Percentiles rank a stretch among this genome's conserved stretches.
Conservation (phyloP, 2,797 vertebrate genomes). For the Xiphophorus birchmanni region DNA sequence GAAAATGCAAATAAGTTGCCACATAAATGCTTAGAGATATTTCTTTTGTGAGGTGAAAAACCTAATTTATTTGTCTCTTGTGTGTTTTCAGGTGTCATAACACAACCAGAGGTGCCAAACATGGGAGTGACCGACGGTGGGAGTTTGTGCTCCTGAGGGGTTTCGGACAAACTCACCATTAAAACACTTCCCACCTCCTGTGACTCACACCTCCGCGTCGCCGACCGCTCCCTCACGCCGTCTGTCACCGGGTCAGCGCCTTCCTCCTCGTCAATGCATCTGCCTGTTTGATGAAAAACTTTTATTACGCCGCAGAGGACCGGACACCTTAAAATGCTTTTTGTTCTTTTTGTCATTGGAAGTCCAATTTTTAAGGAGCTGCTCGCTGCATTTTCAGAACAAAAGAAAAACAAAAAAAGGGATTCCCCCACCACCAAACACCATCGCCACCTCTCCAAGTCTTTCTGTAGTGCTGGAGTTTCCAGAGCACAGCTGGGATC, state of each 20-base stretch:
- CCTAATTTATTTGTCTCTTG: slow-evolving; percentile 65
- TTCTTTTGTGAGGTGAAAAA: not conserved
- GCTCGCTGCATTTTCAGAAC: slow-evolving; percentile 34
- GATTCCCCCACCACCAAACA: slow-evolving; percentile 13
- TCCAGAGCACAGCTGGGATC: slow-evolving; percentile 72
- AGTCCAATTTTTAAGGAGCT: slow-evolving; percentile 56
- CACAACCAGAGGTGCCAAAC: slow-evolving; percentile 81
- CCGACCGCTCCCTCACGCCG: slow-evolving; percentile 76
- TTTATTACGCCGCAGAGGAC: slow-evolving; percentile 75
- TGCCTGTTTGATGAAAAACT: slow-evolving; percentile 83
- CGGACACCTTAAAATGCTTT: slow-evolving; percentile 32
- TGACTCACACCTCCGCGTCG: slow-evolving; percentile 43
- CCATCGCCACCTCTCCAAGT: slow-evolving; percentile 14
- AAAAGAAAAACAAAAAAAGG: slow-evolving; percentile 11
- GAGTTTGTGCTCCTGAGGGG: slow-evolving; percentile 61
- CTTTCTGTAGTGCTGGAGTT: slow-evolving; percentile 42
- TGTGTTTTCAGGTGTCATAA: slow-evolving; percentile 92
- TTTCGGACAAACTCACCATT: slow-evolving; percentile 68
- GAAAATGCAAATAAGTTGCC: not conserved
- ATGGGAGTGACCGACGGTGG: slow-evolving; percentile 72
- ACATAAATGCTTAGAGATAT: not conserved
- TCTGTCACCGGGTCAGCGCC: slow-evolving; percentile 81
- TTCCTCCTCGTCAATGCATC: slow-evolving; percentile 64
- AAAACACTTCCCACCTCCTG: slow-evolving; percentile 61
- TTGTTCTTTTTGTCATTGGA: slow-evolving; percentile 54